Base-by-base conservation (phyloP, 2,113 vertebrate species). In the Mellivora capensis region DNA sequence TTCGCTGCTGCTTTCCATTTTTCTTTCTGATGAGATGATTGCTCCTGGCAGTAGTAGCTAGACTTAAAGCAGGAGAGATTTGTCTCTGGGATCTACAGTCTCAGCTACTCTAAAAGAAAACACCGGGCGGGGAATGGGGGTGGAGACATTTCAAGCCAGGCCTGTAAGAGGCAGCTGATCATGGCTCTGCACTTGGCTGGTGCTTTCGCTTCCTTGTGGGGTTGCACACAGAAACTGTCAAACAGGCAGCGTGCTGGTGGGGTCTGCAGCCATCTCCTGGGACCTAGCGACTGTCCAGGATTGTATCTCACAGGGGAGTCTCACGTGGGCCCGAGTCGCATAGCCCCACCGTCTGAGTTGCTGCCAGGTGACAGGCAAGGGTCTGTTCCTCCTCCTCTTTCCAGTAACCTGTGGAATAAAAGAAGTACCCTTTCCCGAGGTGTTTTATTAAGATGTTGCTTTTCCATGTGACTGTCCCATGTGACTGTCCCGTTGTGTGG, bases 191-290 rank as follows among this genome's bases (percentile, higher is more conserved):
- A 29, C 39, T 96, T 57, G 21, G 8, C 82, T 13, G 0, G 74
- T 82, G 74, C 92, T 83, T 91, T 96, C 86, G 83, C 87, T 96
- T 97, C n/a, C 87, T 87, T 39, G 23, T 84, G 95, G 54, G 84
- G 18, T 80, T 93, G 6, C 29, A 94, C 31, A 87, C 34, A 71
- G 72, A 87, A 71, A 69, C 21, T 44, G 89, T n/a, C 52, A 67
- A 37, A 39, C 6, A 21, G 62, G 71, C n/a, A 72, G 37, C n/a
- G 1, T n/a, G 44, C 62, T 74, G 18, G 23, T 39, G 72, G 74
- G 29, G 49, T 52, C 21, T 20, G 44, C 37, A 34, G 39, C 76
- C 27, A 2, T 76, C 67, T 49, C 8, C 67, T 42, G 29, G 37
- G 47, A 77, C 85, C 54, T 27, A 25, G 62, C 34, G 2, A 25